Conservation (phyloP, 2,113 vertebrate genomes). For the Limnothrissa miodon region DNA sequence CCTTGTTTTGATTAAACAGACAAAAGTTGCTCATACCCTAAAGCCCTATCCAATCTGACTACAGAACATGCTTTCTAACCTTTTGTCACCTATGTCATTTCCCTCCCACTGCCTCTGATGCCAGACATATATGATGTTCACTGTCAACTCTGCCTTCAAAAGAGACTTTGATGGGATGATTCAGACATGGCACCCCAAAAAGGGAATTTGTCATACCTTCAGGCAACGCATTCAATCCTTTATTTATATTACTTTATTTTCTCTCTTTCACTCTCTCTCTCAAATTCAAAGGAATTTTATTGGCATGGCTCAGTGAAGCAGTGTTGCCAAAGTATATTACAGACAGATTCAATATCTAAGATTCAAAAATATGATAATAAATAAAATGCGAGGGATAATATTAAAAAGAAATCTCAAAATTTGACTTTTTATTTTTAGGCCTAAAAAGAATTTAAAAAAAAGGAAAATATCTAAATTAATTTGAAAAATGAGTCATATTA, state of each 20-base stretch:
- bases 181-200: slow-evolving; percentile 56
- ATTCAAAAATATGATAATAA: no score
- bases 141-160: slow-evolving; percentile 63
- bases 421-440: no score
- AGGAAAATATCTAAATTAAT: no score
- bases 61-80: slow-evolving; percentile 32
- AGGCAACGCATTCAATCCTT: slow-evolving; percentile 33
- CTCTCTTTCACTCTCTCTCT: neutral
- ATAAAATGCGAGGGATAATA: no score
- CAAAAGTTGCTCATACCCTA: neutral
- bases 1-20: neutral
- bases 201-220: slow-evolving; percentile 43
- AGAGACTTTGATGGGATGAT: slow-evolving; percentile 59
- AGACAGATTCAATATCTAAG: no score
- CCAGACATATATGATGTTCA: slow-evolving; percentile 57
- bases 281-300: slow-evolving; percentile 20
- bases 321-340: no score
- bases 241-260: neutral
- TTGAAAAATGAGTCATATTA: no score
- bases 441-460: no score
- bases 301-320: no score
- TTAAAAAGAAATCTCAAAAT: no score
- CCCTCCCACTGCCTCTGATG: slow-evolving; percentile 47
- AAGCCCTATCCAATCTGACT: neutral
- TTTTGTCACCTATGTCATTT: slow-evolving; percentile 41